Evolutionary conservation across 2,797 vertebrate species (phyloP).

Genomic region (Pseudomugil tenellus): DNA sequence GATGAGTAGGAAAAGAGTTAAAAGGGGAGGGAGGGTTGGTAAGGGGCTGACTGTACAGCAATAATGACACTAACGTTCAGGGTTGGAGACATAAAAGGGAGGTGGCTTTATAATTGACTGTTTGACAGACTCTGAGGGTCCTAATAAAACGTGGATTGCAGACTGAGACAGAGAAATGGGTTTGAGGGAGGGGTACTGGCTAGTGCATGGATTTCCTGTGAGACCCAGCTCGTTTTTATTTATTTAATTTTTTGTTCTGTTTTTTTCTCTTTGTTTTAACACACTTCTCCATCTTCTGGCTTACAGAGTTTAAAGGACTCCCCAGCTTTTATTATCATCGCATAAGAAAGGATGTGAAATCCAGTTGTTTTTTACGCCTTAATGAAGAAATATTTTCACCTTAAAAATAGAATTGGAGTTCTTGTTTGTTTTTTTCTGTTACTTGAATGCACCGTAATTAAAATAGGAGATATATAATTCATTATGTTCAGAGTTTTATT

Average conservation of each 20-base stretch:
- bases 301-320: slow-evolving; percentile 52
- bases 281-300: slow-evolving; percentile 44
- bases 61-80: slow-evolving; percentile 50
- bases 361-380: slow-evolving; percentile 7
- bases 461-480: slow-evolving; percentile 9
- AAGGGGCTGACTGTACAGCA: slow-evolving; percentile 36
- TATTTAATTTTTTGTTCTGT: no score
- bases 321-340: slow-evolving; percentile 5
- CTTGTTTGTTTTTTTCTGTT: slow-evolving; percentile 13
- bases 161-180: slow-evolving; percentile 28
- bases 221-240: slow-evolving; percentile 59
- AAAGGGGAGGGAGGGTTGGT: slow-evolving; percentile 24
- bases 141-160: slow-evolving; percentile 57
- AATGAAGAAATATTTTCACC: slow-evolving; percentile 17
- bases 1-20: slow-evolving; percentile 28
- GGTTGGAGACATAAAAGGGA: slow-evolving; percentile 30
- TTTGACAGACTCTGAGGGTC: slow-evolving; percentile 64
- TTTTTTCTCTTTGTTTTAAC: no score
- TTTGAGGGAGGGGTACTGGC: slow-evolving; percentile 34
- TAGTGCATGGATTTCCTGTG: slow-evolving; percentile 58
- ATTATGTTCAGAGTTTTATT: slow-evolving; percentile 2
- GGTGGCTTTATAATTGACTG: slow-evolving; percentile 67
- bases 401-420: slow-evolving; percentile 16
- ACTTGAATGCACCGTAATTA: slow-evolving; percentile 11
- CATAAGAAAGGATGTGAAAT: slow-evolving; percentile 20